Evolutionary conservation across 1,140 invertebrate genomes (phyloP).

Genomic region (Plectrocnemia conspersa): DNA sequence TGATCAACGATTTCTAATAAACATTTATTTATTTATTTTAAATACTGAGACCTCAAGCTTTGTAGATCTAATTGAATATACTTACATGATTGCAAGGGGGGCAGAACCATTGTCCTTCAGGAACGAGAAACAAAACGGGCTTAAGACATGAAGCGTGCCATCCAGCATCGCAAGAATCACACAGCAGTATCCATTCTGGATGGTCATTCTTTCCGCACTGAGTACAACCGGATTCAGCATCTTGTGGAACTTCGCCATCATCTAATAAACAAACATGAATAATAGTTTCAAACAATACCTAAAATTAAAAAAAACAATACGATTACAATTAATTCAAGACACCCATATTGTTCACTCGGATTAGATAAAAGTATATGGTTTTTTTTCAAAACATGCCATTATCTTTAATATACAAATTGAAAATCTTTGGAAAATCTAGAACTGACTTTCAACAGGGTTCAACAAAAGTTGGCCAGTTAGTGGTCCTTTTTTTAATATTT

Average conservation of each 20-base stretch:
- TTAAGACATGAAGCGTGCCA: conserved; percentile 92
- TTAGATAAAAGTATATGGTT: too few relatives aligned
- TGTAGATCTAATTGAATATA: conserved; percentile 27
- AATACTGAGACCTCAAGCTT: too few relatives aligned
- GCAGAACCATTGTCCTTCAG: conserved; percentile 96
- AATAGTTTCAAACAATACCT: not conserved
- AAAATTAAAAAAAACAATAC: not conserved
- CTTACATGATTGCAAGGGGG: conserved; percentile 87
- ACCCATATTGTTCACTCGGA: not conserved
- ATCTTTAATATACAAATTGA: too few relatives aligned
- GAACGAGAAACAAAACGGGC: conserved; percentile 86
- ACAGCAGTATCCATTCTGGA: conserved; percentile 93
- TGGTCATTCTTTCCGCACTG: conserved; percentile 86
- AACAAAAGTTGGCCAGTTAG: too few relatives aligned
- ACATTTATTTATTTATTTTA: conserved; percentile 1
- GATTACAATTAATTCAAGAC: not conserved
- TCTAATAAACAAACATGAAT: conserved; percentile 34
- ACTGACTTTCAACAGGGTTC: too few relatives aligned
- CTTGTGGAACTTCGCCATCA: conserved; percentile 47
- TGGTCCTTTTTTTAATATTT: too few relatives aligned
- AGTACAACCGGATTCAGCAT: conserved; percentile 70
- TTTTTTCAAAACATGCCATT: too few relatives aligned
- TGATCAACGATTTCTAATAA: conserved; percentile 64
- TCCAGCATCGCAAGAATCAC: conserved; percentile 89
- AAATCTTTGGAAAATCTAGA: too few relatives aligned